Evolutionary conservation across 2,888 invertebrate genomes (phyloP), one percentile per base, ranked within the genome.

Genomic region (Megaustenia siamemsis): DNA sequence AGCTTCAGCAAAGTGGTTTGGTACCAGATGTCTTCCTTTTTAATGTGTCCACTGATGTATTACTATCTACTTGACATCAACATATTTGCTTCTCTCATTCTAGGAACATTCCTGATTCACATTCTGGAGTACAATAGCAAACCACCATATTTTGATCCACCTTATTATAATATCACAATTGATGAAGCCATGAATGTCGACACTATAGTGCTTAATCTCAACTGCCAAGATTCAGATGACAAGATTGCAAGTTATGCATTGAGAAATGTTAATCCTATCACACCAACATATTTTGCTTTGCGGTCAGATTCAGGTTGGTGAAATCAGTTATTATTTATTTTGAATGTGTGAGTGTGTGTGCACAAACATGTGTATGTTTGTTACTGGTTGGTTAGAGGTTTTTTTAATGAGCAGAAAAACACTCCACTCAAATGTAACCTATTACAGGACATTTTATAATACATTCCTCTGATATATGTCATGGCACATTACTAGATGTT

Each of bases 111-210:
- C 56, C 95, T 96, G 89, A 94, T 96, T 43, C 95, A 95, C 0
- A 95, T 96, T 40, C 94, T 95, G 80, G 95, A 96, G 87, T 95
- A 95, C 32, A 96, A 96, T 91, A 95, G 95, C 87, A 94, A 94
- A 87, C 94, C 95, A 3, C 96, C 96, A 0, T 93, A 93, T 86
- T 97, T 97, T 91, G 94, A 95, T 85, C 95, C 95, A n/a, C 96
- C 96, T 0, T 93, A 95, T 75, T 89, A 90, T 68, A 86, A 88
- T 76, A 84, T 91, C 49, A 88, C 80, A 6, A 87, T 93, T 10
- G 80, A 80, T 32, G 93, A 94, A 84, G 93, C 92, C 66, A 88
- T 88, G 35, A 89, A 90, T 12, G 73, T 87, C 0, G 91, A 91
- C 8, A 87, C 90, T 18, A 91, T 90, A 85, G 90, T 93, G 15